Evolutionary conservation across 2,113 vertebrate genomes (phyloP).

Genomic region (Pleuronectes platessa): DNA sequence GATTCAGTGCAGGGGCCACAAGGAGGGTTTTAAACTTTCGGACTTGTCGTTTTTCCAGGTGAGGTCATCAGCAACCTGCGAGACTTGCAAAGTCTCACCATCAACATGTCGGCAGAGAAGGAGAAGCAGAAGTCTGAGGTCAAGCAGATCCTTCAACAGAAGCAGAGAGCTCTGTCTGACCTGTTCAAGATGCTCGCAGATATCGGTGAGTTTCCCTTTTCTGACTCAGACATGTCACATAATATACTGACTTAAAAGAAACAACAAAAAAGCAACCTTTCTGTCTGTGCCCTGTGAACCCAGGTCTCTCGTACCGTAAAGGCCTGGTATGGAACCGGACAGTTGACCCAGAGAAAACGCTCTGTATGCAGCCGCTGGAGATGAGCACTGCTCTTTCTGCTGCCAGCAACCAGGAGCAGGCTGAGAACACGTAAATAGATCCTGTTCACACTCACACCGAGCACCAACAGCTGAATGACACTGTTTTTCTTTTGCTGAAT

Average conservation of each 20-base stretch:
- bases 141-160: conserved; percentile 96
- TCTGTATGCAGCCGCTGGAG: conserved; percentile 89
- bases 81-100: conserved; percentile 87
- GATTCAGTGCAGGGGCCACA: not conserved
- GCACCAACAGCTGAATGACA: no score
- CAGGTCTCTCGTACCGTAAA: conserved; percentile 96
- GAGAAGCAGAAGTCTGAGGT: conserved; percentile 91
- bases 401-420: conserved; percentile 60
- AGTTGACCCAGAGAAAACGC: conserved; percentile 79
- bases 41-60: conserved; percentile 73
- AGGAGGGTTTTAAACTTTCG: not conserved
- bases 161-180: conserved; percentile 93
- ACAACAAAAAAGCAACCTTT: not conserved
- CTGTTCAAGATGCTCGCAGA: conserved; percentile 93
- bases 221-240: not conserved
- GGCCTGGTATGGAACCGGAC: conserved; percentile 89
- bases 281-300: not conserved
- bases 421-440: conserved; percentile 81
- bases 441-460: not conserved
- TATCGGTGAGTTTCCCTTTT: conserved; percentile 53
- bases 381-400: conserved; percentile 81
- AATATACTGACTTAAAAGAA: not conserved
- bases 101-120: conserved; percentile 86
- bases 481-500: no score
- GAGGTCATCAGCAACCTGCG: conserved; percentile 86